Evolutionary conservation across 2,797 vertebrate species (phyloP).

Genomic region (Mycteria americana): DNA sequence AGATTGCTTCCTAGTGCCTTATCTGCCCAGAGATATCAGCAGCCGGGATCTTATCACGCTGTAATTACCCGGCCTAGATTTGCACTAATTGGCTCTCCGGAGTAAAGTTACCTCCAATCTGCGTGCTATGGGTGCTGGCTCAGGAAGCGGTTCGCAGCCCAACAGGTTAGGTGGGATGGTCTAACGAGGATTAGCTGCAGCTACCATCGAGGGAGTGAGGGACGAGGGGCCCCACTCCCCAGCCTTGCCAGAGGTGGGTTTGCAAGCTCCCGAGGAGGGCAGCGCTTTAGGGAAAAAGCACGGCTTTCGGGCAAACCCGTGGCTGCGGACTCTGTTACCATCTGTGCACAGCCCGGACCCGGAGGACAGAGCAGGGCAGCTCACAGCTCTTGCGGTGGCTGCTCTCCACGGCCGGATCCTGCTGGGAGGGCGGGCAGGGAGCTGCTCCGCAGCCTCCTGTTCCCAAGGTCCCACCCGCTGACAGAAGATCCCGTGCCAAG

Average conservation of each 20-base stretch:
- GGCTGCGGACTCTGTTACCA: not conserved
- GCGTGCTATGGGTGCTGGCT: conserved; percentile 17
- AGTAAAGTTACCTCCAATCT: conserved; percentile 65
- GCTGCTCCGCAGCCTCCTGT: not conserved
- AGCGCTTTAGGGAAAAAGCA: rapidly evolving
- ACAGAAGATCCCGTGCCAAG: not conserved
- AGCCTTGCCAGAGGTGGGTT: not conserved
- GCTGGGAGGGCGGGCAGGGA: not conserved
- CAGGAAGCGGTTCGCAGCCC: conserved; percentile 47
- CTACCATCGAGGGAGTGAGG: not conserved
- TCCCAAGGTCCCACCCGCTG: not conserved
- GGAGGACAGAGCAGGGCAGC: not conserved
- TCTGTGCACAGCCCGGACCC: not conserved
- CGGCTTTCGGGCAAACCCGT: rapidly evolving
- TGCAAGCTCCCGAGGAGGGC: not conserved
- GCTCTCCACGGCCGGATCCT: not conserved
- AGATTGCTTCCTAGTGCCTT: conserved; percentile 12
- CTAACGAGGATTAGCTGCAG: not conserved
- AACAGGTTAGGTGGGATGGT: not conserved
- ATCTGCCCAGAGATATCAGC: conserved; percentile 53
- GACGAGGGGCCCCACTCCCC: rapidly evolving
- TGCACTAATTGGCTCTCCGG: conserved; percentile 77
- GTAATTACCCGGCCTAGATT: conserved; percentile 68
- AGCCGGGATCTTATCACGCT: conserved; percentile 56
- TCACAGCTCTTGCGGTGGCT: not conserved